A percentile compares a stretch with the other conserved stretches of the same genome.
Evolutionary conservation across 1,140 invertebrate species (phyloP).

Genomic region (Nomia melanderi): DNA sequence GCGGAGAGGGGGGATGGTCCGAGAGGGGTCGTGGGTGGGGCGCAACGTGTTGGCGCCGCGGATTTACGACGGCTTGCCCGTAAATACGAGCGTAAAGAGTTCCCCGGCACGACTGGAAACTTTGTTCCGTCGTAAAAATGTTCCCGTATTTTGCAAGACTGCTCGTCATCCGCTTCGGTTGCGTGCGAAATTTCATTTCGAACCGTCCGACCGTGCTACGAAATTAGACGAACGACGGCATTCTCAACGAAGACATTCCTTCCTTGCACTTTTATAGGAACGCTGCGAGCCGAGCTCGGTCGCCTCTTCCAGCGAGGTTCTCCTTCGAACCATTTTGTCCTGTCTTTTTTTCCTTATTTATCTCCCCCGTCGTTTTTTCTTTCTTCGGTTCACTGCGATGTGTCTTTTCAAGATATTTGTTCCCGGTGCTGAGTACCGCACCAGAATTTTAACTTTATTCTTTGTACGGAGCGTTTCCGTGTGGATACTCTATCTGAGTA

Average conservation of each 20-base stretch:
- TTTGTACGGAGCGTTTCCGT: no score
- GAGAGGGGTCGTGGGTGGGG: no score
- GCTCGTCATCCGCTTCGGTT: slow-evolving; percentile 32
- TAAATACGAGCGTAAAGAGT: slow-evolving; percentile 25
- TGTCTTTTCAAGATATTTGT: no score
- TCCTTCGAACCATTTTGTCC: neutral
- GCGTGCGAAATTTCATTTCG: slow-evolving; percentile 34
- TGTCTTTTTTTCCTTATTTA: neutral
- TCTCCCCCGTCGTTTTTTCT: neutral
- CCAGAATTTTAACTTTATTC: no score
- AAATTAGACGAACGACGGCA: slow-evolving; percentile 17
- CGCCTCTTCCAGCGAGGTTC: neutral
- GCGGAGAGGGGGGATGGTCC: no score
- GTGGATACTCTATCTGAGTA: no score
- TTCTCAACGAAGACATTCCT: slow-evolving; percentile 16
- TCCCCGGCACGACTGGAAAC: neutral
- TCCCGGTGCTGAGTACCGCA: no score
- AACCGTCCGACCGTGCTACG: slow-evolving; percentile 20
- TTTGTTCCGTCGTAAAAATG: slow-evolving; percentile 34
- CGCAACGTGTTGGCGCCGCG: neutral
- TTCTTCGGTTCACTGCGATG: neutral
- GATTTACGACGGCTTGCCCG: slow-evolving; percentile 27
- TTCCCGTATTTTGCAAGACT: slow-evolving; percentile 1
- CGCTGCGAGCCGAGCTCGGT: neutral
- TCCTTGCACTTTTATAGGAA: slow-evolving; percentile 26